Evolutionary conservation across 2,113 vertebrate species (phyloP).

Genomic region (Perognathus longimembris): DNA sequence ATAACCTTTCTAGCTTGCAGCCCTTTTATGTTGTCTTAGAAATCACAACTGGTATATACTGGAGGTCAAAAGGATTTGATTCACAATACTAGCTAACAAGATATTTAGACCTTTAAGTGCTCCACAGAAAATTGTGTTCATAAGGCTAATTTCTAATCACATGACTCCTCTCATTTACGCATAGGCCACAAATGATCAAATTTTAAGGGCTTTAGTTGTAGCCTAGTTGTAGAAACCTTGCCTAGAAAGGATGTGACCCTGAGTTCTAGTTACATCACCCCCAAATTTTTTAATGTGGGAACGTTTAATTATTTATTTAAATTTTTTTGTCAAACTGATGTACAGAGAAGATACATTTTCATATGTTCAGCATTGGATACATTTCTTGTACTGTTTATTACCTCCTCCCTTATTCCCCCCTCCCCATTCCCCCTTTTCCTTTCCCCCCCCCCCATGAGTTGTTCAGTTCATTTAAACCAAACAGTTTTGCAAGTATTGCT

Average conservation of each 20-base stretch:
- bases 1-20: background rate
- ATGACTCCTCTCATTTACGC: background rate
- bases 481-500: too few relatives aligned
- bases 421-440: too few relatives aligned
- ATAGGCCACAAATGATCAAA: background rate
- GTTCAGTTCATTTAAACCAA: too few relatives aligned
- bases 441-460: too few relatives aligned
- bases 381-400: too few relatives aligned
- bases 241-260: background rate
- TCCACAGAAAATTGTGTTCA: background rate
- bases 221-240: background rate
- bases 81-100: background rate
- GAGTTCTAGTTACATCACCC: background rate
- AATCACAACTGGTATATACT: background rate
- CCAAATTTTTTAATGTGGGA: background rate
- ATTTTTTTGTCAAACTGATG: too few relatives aligned
- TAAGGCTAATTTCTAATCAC: background rate
- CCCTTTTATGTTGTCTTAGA: background rate
- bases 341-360: too few relatives aligned
- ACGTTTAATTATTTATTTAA: too few relatives aligned
- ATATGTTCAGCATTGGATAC: too few relatives aligned
- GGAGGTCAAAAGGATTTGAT: background rate
- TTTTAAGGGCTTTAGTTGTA: background rate
- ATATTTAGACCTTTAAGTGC: background rate
- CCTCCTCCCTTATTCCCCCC: too few relatives aligned